Base-by-base conservation (phyloP, 53 echinoderm and acorn worm species). In the Actinopyga echinites region DNA sequence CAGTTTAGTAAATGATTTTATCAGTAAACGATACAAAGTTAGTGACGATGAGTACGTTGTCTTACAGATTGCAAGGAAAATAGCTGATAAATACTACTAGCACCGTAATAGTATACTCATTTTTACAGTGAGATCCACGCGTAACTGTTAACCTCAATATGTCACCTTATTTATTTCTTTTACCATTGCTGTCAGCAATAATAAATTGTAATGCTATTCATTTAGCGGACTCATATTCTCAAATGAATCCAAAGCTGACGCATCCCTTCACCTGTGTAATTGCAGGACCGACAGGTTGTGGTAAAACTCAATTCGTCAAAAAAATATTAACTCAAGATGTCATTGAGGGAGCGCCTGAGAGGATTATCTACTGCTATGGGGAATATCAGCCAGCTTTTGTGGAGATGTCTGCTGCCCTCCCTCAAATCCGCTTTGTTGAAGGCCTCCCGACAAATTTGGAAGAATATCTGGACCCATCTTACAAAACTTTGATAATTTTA, bases 361-460 rank as follows among this genome's bases (percentile, higher is more conserved):
- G 90, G 71, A 90, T 95, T 44, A 35, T 91, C 28, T 94, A 87
- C 84, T 91, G 94, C 82, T 94, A 86, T 82, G 89, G 87, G 22
- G 91, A 91, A 89, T 94, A 94, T 81, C 89, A 94, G 62, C 55
- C 59, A 68, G 86, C 77, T 11, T 94, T 89, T 86, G 58, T 77
- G 36, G 83, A 86, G 37, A 35, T 94, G 86, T 82, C 88, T 66
- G 67, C 38, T 74, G 83, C 79, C 74, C 43, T 87, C 59, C 85
- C 87, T 43, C 19, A 81, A 30, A 83, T 91, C 55, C 71, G 60
- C 44, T 89, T 95, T 86, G 74, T 89, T 25, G 94, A 94, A 42
- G 91, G 91, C 24, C 84, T 86, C 58, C 91, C 95, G 19, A 56
- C 69, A 2, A 78, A 95, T 64, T 24, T 92, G 57, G 75, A 88